Conservation (phyloP, 2,888 invertebrate genomes). For the Trissonchulus latispiculum region DNA sequence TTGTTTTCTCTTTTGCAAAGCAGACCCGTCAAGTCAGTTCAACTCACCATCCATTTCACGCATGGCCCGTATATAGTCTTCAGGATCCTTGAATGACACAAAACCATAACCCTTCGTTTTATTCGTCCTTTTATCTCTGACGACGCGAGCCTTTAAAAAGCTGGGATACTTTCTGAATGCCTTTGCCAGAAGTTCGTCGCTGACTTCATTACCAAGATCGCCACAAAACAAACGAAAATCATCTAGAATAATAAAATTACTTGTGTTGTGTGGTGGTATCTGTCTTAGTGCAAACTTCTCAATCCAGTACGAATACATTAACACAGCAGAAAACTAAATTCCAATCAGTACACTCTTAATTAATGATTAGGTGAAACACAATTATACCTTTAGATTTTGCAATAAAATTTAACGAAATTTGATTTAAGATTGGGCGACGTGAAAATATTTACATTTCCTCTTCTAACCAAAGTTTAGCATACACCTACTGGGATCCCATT, state of each 20-base stretch:
- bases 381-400: conserved; percentile 6
- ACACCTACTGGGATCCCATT: conserved; percentile 74
- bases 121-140: conserved; percentile 88
- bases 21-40: conserved; percentile 35
- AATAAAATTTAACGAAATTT: too few species aligned
- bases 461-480: too few species aligned
- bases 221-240: conserved; percentile 98
- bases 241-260: conserved; percentile 53
- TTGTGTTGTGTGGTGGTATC: too few species aligned
- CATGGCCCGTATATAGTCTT: conserved; percentile 95
- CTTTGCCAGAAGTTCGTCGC: conserved; percentile 87
- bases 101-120: conserved; percentile 99
- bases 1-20: conserved; percentile 50
- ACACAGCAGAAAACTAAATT: too few species aligned
- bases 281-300: too few species aligned
- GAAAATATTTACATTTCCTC: too few species aligned
- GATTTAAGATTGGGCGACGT: too few species aligned
- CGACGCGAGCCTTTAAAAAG: conserved; percentile 84
- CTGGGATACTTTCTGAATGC: conserved; percentile 89
- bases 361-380: too few species aligned
- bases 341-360: too few species aligned
- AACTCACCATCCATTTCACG: conserved; percentile 94
- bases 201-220: conserved; percentile 98
- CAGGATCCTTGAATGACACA: conserved; percentile 92
- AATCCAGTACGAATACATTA: too few species aligned